phyloP scores from a whole-genome alignment of 1,140 invertebrate species.

The Diorhabda elongata region DNA sequence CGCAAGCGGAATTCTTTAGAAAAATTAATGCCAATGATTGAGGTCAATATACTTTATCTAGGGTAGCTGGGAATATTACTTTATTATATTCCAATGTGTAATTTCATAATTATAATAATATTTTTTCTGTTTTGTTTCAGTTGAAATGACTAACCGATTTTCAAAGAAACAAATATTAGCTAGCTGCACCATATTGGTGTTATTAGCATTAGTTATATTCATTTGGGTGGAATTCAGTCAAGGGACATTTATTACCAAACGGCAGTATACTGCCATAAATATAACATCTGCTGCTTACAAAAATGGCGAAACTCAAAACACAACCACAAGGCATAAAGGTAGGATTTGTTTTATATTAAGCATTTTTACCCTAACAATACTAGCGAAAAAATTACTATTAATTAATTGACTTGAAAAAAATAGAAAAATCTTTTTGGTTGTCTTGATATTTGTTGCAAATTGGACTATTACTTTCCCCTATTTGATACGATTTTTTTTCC shows the following conservation, averaged over 20 bases:
- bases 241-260: slow-evolving; percentile 28
- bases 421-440: too few species aligned
- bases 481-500: too few species aligned
- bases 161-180: slow-evolving; percentile 28
- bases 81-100: background rate
- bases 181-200: slow-evolving; percentile 28
- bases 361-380: too few species aligned
- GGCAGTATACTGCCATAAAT: background rate
- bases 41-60: too few species aligned
- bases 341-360: background rate
- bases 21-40: too few species aligned
- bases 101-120: slow-evolving; percentile 4
- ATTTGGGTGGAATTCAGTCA: slow-evolving; percentile 39
- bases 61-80: too few species aligned
- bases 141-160: slow-evolving; percentile 27
- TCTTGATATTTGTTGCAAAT: too few species aligned
- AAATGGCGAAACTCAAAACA: background rate
- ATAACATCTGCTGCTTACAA: slow-evolving; percentile 1
- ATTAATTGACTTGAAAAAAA: too few species aligned
- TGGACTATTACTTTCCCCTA: too few species aligned
- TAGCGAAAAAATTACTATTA: too few species aligned
- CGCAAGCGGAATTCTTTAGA: too few species aligned
- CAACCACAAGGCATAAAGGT: slow-evolving; percentile 14
- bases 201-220: slow-evolving; percentile 31
- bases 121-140: too few species aligned